Evolutionary conservation across 2,888 invertebrate species (phyloP), one percentile per base, ranked within the genome.

Genomic region (Scaeva pyrastri): DNA sequence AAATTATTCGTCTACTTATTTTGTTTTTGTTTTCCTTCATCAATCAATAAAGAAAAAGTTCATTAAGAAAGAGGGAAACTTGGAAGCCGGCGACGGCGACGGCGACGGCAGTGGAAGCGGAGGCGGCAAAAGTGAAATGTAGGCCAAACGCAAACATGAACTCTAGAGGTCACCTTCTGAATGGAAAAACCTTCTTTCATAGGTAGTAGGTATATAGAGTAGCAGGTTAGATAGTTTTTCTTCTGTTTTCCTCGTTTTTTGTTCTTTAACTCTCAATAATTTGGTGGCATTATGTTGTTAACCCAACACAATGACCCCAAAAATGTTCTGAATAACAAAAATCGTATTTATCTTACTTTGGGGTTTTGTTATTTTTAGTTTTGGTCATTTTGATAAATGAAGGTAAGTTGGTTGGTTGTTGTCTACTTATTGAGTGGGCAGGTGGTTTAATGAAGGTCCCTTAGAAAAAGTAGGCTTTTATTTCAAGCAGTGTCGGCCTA

Each of bases 121-220:
- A n/a, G n/a, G 43, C 43, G 52, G 52, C 36, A 41, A 60, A 60
- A 21, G 21, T 23, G 10, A 68, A 68, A 68, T 68, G 52, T 68
- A 68, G 68, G 68, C 68, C 68, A 68, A 68, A 52, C 52, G 12
- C 39, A 52, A 68, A 23, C 68, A 68, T 36, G 68, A 68, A 68
- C 68, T 48, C 66, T 39, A 68, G 45, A 68, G 68, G 68, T 68
- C 68, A 68, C 68, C 68, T 68, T 68, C 52, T 52, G 39, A 68
- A 11, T 68, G 39, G 21, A 52, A 68, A 48, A 60, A 10, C 36
- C 31, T 16, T 56, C 31, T 21, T 60, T 52, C 7, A 26, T 52
- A 21, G 10, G 3, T 12, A n/a, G n/a, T n/a, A n/a, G n/a, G 39
- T 43, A 5, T 43, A 7, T 6, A n/a, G 5, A 4, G 12, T 26